These are phyloP conservation scores for Oceanites oceanicus DNA, from an alignment of 2,113 vertebrate species.

Conservation along the genomic window DNA sequence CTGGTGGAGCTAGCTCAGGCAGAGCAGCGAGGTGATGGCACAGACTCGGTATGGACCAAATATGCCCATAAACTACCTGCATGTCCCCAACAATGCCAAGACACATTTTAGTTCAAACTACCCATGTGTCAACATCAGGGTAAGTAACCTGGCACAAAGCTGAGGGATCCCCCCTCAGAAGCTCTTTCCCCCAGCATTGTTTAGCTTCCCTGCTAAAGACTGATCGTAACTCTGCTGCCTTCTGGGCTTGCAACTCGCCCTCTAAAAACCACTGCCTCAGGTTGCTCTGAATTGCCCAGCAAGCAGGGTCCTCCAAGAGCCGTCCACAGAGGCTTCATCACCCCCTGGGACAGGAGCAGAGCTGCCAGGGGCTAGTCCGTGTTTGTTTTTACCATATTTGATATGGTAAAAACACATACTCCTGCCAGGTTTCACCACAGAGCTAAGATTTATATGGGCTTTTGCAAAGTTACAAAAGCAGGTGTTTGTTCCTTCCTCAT, in stretches of 20 bases:
- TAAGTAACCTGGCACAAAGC: background rate
- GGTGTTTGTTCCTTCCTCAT: background rate
- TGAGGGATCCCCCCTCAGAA: background rate
- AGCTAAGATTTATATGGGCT: background rate
- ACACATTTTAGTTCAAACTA: background rate
- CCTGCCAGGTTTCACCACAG: background rate
- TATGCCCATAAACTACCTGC: background rate
- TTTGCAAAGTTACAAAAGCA: background rate
- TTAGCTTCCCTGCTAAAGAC: background rate
- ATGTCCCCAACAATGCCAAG: background rate
- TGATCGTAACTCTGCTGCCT: background rate
- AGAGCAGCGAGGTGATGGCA: background rate
- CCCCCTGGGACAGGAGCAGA: background rate
- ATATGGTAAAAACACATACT: background rate
- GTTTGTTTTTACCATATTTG: background rate
- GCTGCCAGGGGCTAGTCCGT: background rate
- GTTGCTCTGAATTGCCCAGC: accelerated
- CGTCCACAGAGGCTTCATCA: background rate
- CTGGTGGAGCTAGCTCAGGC: background rate
- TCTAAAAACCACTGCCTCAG: background rate
- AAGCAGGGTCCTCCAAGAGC: background rate
- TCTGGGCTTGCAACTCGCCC: background rate
- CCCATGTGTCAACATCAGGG: background rate
- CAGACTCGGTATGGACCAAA: too few relatives aligned
- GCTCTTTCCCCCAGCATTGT: background rate